phyloP scores from a whole-genome alignment of 2,797 vertebrate species.

The Nyctibius grandis region DNA sequence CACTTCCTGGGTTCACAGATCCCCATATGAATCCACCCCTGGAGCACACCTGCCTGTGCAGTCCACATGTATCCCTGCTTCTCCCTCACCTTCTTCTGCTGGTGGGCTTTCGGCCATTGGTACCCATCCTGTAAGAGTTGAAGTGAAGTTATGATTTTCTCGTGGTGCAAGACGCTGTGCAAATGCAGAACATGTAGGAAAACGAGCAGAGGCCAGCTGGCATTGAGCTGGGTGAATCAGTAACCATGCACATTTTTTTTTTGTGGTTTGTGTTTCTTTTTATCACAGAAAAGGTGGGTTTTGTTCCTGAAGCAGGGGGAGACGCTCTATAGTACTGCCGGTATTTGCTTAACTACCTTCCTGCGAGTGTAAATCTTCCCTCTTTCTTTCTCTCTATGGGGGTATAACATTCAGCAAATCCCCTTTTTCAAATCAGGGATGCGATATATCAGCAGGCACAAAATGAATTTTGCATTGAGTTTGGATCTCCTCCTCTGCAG shows the following conservation, averaged over 20 bases:
- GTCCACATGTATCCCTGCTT: neutral
- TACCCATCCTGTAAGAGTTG: neutral
- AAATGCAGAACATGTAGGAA: neutral
- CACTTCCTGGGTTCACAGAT: neutral
- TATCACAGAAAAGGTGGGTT: neutral
- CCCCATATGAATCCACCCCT: neutral
- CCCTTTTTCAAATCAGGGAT: slow-evolving; percentile 3
- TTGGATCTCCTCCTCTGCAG: slow-evolving; percentile 17
- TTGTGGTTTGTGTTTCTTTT: neutral
- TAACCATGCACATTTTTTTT: neutral
- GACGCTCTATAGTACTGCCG: neutral
- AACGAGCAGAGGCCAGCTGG: neutral
- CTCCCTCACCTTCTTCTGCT: neutral
- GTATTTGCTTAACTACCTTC: slow-evolving; percentile 9
- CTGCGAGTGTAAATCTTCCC: neutral
- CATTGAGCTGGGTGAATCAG: neutral
- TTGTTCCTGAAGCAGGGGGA: neutral
- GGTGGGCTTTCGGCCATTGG: neutral
- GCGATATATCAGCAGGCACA: slow-evolving; percentile 17
- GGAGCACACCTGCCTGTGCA: accelerated
- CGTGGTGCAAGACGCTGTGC: neutral
- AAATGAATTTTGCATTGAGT: neutral
- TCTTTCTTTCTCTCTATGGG: neutral
- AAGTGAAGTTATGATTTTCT: neutral
- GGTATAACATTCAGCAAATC: slow-evolving; percentile 22